Evolutionary conservation across 2,888 invertebrate species (phyloP), one percentile per base, ranked within the genome.

Genomic region (Meteorus colon): DNA sequence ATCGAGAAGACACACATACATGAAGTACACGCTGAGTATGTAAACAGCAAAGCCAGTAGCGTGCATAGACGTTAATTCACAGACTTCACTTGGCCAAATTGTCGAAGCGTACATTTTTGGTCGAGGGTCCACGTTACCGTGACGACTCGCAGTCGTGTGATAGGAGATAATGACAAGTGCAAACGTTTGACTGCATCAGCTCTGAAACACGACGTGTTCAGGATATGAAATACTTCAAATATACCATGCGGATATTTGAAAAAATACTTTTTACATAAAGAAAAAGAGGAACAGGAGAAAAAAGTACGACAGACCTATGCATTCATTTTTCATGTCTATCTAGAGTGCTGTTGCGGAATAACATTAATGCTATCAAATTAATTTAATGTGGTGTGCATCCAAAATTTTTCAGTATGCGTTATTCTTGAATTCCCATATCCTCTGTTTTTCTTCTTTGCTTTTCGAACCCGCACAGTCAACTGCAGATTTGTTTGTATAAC

Each of bases 11-110:
- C 71, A 76, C 55, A 71, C 67, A 68, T 10, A 73, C 70, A 75
- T 73, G 48, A 73, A 76, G 75, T 77, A 80, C 78, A 79, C 73
- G 77, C 74, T 51, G 37, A 73, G 55, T 55, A 60, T 75, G 81
- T 78, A 82, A 83, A 82, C 78, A 81, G 73, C n/a, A 63, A 72
- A 77, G 77, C 34, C 65, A 48, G 68, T 67, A 72, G 67, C 59
- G 59, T 48, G 77, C 76, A 79, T 79, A 69, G 72, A 84, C 82
- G 84, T 83, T 86, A 85, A 86, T 86, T 85, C 84, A 83, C 78
- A 77, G 79, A 65, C 80, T 79, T 79, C 84, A 85, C 84, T 84
- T 82, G 84, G 84, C 84, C 84, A 84, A 86, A 86, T 85, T 84
- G 83, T 75, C 80, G 77, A 77, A 82, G 80, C 83, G 84, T 83